Evolutionary conservation across 2,113 vertebrate genomes (phyloP).

Genomic region (Alethe diademata): DNA sequence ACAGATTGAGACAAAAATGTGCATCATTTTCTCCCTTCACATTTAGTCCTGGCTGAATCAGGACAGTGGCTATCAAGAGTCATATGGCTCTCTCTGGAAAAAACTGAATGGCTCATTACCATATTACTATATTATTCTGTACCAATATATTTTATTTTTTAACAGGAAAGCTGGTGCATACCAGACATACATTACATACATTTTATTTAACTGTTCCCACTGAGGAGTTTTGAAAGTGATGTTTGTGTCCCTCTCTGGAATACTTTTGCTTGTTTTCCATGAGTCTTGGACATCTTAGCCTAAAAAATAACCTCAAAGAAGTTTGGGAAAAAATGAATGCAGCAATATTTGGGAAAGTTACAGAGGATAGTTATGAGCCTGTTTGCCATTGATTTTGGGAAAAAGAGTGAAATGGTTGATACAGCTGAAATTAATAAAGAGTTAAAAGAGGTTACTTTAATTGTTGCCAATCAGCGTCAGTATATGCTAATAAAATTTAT

Average conservation of each 20-base stretch:
- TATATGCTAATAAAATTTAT: background rate
- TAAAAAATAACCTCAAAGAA: background rate
- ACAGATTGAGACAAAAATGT: background rate
- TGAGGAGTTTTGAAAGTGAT: background rate
- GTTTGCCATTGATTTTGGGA: background rate
- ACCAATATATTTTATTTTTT: background rate
- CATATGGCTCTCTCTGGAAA: background rate
- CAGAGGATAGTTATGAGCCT: background rate
- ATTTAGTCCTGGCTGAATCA: background rate
- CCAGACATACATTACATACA: background rate
- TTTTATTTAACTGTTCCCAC: background rate
- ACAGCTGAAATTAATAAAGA: conserved; percentile 8
- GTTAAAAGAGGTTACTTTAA: conserved; percentile 4
- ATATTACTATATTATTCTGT: background rate
- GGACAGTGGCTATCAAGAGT: background rate
- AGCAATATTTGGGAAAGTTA: background rate
- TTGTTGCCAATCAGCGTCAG: background rate
- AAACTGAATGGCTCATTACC: background rate
- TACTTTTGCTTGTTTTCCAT: background rate
- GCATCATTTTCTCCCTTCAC: background rate
- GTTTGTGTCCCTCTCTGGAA: background rate
- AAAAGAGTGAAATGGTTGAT: background rate
- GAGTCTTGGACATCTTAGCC: background rate
- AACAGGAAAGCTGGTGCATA: background rate
- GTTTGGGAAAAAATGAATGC: background rate